Conservation (phyloP, 2,888 invertebrate species). For the Ferrisia virgata region DNA sequence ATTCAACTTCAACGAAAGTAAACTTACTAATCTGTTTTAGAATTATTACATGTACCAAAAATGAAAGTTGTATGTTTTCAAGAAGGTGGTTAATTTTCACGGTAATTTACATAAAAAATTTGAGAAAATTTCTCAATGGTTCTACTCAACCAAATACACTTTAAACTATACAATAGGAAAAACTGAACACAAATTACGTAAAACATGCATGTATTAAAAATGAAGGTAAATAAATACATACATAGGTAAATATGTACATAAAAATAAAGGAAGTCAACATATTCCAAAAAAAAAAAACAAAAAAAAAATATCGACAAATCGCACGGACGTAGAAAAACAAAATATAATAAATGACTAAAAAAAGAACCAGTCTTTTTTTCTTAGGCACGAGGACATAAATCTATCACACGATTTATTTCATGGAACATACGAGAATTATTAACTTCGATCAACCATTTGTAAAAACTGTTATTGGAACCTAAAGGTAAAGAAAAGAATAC, state of each 20-base stretch:
- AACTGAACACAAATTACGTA: neutral
- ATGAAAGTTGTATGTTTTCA: too few relatives aligned
- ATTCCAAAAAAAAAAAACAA: neutral
- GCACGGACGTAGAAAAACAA: neutral
- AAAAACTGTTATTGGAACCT: neutral
- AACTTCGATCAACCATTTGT: neutral
- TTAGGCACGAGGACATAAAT: neutral
- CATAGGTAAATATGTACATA: neutral
- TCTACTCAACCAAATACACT: neutral
- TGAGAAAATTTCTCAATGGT: neutral
- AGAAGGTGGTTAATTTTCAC: too few relatives aligned
- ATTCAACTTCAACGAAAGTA: too few relatives aligned
- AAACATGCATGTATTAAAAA: neutral
- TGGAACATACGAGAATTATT: conserved; percentile 7
- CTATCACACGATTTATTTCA: neutral
- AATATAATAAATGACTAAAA: neutral
- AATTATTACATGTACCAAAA: too few relatives aligned
- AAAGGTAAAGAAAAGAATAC: neutral
- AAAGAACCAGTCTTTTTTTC: neutral
- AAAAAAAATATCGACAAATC: neutral
- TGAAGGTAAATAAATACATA: neutral
- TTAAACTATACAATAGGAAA: neutral
- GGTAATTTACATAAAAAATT: too few relatives aligned
- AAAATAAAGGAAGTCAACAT: neutral
- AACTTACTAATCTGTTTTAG: too few relatives aligned